These are phyloP conservation scores for Athripsodes cinereus DNA, from an alignment of 2,888 invertebrate species.

Conservation along the genomic window DNA sequence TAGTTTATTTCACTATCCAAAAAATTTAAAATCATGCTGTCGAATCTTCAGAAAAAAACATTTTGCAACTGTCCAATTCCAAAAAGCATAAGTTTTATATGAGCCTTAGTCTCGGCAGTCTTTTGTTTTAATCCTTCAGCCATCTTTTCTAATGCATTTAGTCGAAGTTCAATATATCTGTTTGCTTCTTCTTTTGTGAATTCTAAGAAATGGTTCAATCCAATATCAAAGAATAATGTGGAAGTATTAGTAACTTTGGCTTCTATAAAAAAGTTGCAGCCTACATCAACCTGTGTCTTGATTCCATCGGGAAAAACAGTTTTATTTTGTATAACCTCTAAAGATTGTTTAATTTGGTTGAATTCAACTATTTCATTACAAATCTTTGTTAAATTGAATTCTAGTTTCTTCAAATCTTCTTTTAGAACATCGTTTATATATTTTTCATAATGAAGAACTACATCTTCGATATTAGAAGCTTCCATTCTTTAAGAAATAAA, in stretches of 20 bases:
- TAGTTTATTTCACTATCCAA: too few species aligned
- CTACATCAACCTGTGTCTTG: conserved; percentile 71
- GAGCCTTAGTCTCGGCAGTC: conserved; percentile 65
- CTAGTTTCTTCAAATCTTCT: conserved; percentile 59
- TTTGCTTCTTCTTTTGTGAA: conserved; percentile 66
- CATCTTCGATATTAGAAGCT: conserved; percentile 6
- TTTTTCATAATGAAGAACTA: conserved; percentile 51
- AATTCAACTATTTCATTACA: conserved; percentile 67
- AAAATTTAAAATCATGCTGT: too few species aligned
- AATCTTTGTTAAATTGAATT: conserved; percentile 53
- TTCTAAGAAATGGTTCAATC: conserved; percentile 70
- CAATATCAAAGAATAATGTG: conserved; percentile 64
- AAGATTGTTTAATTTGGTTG: conserved; percentile 63
- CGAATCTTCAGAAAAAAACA: too few species aligned
- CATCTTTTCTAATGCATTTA: conserved; percentile 57
- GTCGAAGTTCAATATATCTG: conserved; percentile 62
- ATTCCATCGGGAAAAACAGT: conserved; percentile 49
- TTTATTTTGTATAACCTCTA: conserved; percentile 57
- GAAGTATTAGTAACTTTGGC: conserved; percentile 63
- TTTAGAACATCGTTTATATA: conserved; percentile 75
- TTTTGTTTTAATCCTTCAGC: conserved; percentile 58
- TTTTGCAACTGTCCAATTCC: conserved; percentile 57
- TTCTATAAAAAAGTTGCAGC: conserved; percentile 79
- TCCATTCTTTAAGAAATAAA: not conserved
- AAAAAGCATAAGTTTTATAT: conserved; percentile 71